Evolutionary conservation across 1,140 invertebrate species (phyloP), one percentile per base, ranked within the genome.

Genomic region (Rhopalosiphum padi): DNA sequence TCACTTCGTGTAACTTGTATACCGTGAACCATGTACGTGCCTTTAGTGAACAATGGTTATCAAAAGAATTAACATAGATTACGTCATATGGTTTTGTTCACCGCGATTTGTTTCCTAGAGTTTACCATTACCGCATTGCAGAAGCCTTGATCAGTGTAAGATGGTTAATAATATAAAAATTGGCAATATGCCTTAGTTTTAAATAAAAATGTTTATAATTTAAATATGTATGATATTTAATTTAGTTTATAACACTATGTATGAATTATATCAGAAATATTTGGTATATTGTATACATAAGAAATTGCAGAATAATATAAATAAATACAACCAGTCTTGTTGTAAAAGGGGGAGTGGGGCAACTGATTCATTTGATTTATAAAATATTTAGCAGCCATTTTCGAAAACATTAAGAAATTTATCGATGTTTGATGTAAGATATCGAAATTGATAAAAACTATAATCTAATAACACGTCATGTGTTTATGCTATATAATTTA

Each of bases 51-150:
- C 21, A 89, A 89, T 43, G n/a, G 51, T 51, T 89, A 89, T 89
- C 87, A 25, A 55, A 23, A 41, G 37, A 55, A 89, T 89, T 89
- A 37, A 89, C 51, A 55, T 88, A 48, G 86, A 51, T 88, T 88
- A 88, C 87, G 51, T 53, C 87, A 89, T 37, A 30, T 11, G 46
- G 46, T 37, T 41, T 48, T 43, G 46, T 46, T 51, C 30, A n/a
- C 43, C 30, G 46, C 0, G 2, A 88, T 88, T 51, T 51, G 30
- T 88, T 48, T 48, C 18, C 2, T 21, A n/a, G 46, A 88, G 30
- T 88, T 88, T 51, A 35, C 30, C 18, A 30, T 46, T 86, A 25
- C 11, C 85, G 41, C 85, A 86, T 86, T 86, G 41, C 41, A 86
- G 23, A 86, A 46, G 41, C 46, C 25, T 41, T 46, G 23, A 30